These are phyloP conservation scores for Epizoanthus stellaris DNA, from an alignment of 92 coral and sea anemone genomes.

Conservation along the genomic window DNA sequence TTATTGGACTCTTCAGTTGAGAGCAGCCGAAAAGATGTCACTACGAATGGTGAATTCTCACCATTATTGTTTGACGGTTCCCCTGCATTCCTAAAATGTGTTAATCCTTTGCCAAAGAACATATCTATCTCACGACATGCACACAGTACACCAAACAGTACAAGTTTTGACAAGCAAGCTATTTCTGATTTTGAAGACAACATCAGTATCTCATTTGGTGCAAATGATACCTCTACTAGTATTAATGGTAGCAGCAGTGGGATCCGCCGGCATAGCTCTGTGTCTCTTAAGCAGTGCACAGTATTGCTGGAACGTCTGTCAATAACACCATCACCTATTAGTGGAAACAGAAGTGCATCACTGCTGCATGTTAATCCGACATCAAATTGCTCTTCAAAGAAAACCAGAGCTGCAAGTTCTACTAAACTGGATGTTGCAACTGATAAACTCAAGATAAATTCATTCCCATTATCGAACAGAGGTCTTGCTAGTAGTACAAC, in stretches of 20 bases:
- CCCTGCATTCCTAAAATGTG: background rate
- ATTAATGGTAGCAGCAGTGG: background rate
- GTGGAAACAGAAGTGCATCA: background rate
- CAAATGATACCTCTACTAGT: background rate
- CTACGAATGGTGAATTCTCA: background rate
- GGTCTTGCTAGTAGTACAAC: background rate
- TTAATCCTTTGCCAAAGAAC: slow-evolving; percentile 4
- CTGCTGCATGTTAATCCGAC: background rate
- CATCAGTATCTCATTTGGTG: background rate
- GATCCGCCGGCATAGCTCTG: background rate
- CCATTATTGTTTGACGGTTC: slow-evolving; percentile 14
- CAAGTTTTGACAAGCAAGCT: background rate
- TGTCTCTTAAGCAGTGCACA: background rate
- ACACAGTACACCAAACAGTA: slow-evolving; percentile 36
- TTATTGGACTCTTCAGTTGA: slow-evolving; percentile 2
- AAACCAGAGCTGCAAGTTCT: background rate
- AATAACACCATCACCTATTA: slow-evolving; percentile 13
- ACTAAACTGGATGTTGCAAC: background rate
- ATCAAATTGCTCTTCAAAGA: background rate
- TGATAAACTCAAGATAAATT: background rate
- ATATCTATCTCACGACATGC: background rate
- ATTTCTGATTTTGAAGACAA: background rate
- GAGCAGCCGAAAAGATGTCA: background rate
- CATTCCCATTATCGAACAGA: slow-evolving; percentile 10
- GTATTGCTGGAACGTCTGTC: slow-evolving; percentile 31